Percentiles rank a stretch among this genome's conserved stretches.
Evolutionary conservation across 2,113 vertebrate genomes (phyloP).

Genomic region (Atlantisia rogersi): DNA sequence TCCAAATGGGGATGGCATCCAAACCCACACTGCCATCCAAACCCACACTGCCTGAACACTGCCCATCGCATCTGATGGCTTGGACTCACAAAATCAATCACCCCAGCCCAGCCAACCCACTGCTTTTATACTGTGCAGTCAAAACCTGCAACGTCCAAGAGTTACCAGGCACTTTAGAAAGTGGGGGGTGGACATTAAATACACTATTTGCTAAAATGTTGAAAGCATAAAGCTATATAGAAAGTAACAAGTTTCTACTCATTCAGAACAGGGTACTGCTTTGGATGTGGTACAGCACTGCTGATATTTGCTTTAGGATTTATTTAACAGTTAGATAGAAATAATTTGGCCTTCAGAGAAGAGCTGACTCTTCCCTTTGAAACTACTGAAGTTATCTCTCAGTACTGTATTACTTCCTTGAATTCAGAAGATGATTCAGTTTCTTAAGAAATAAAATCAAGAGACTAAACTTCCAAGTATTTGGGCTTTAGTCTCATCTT

Average conservation of each 20-base stretch:
- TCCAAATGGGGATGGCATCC: neutral
- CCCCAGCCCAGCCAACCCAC: neutral
- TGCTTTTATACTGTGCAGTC: neutral
- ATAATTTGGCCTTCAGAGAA: slow-evolving; percentile 11
- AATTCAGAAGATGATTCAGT: neutral
- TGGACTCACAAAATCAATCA: neutral
- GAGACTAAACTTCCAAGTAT: neutral
- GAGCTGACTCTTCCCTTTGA: neutral
- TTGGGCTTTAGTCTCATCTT: slow-evolving; percentile 5
- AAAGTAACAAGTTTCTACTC: slow-evolving; percentile 26
- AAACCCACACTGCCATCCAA: too few species aligned
- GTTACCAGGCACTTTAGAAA: neutral
- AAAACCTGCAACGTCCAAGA: neutral
- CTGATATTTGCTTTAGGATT: slow-evolving; percentile 45
- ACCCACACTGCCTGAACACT: neutral
- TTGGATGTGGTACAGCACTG: neutral
- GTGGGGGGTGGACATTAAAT: neutral
- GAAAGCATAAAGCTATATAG: neutral
- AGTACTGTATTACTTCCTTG: neutral
- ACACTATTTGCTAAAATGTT: neutral
- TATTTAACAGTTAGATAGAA: slow-evolving; percentile 19
- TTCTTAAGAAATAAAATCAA: slow-evolving; percentile 26
- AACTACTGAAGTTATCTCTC: neutral
- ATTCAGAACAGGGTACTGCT: neutral
- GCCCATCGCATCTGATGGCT: neutral